Evolutionary conservation across 1,140 invertebrate genomes (phyloP).

Genomic region (Diuraphis noxia): DNA sequence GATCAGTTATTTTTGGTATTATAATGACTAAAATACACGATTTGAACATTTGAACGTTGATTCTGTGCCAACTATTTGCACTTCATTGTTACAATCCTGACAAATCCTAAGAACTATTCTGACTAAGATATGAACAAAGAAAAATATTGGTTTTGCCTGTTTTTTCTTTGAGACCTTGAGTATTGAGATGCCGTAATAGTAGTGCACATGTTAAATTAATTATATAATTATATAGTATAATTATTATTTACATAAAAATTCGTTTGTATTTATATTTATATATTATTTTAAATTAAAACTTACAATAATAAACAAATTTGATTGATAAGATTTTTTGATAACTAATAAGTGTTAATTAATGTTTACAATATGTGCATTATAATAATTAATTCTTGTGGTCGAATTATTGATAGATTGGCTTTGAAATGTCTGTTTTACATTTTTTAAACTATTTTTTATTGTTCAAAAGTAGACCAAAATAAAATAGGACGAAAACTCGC

Average conservation of each 20-base stretch:
- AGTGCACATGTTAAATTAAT: conserved; percentile 9
- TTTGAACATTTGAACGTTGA: conserved; percentile 35
- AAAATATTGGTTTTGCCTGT: conserved; percentile 30
- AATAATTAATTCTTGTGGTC: neutral
- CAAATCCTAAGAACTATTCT: conserved; percentile 29
- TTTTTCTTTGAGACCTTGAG: conserved; percentile 38
- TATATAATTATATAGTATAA: conserved; percentile 2
- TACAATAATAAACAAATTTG: neutral
- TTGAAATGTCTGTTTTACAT: neutral
- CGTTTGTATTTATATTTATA: neutral
- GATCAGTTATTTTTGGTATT: conserved; percentile 38
- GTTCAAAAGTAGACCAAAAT: neutral
- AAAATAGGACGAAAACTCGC: conserved; percentile 17
- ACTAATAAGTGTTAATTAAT: neutral
- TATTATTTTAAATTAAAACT: neutral
- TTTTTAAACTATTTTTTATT: neutral
- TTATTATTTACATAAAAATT: conserved; percentile 15
- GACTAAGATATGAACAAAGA: conserved; percentile 42
- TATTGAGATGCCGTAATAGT: conserved; percentile 42
- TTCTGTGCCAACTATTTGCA: conserved; percentile 47
- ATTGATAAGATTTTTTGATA: neutral
- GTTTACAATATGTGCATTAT: neutral
- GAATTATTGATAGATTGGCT: neutral
- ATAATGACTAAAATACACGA: neutral
- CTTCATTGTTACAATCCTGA: conserved; percentile 32